Conservation (phyloP, 2,113 vertebrate species). For the Pristiophorus japonicus region DNA sequence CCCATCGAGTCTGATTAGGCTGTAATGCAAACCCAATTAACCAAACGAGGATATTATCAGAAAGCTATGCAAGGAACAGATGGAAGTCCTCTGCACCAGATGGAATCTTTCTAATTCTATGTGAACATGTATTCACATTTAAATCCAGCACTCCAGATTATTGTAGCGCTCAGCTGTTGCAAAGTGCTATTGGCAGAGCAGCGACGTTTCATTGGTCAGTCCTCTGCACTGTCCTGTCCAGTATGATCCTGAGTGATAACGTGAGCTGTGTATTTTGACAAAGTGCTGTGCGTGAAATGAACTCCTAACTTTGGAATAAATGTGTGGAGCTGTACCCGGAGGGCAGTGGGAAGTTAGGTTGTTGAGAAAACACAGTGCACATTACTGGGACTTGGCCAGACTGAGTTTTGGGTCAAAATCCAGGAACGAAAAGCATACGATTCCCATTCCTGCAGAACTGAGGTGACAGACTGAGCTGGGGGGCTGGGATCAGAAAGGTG, state of each 20-base stretch:
- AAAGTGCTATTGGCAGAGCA: background rate
- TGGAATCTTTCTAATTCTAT: background rate
- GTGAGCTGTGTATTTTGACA: background rate
- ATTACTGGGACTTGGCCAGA: background rate
- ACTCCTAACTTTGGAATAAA: background rate
- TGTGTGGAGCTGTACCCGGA: background rate
- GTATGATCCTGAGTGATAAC: background rate
- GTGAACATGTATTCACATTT: background rate
- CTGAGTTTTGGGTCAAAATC: background rate
- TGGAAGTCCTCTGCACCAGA: background rate
- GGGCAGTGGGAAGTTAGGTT: too few relatives aligned
- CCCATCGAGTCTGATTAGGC: too few relatives aligned
- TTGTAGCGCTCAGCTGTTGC: background rate
- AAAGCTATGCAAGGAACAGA: background rate
- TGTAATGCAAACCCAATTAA: slow-evolving; percentile 21
- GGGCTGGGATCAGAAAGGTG: too few relatives aligned
- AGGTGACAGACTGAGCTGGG: too few relatives aligned
- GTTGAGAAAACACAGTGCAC: background rate
- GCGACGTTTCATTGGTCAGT: background rate
- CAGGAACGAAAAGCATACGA: too few relatives aligned
- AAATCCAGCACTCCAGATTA: background rate
- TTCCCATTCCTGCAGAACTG: too few relatives aligned
- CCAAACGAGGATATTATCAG: background rate
- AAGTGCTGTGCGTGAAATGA: background rate
- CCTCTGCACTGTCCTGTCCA: background rate